These are phyloP conservation scores for Diploptera punctata DNA, from an alignment of 2,888 invertebrate genomes.

Conservation along the genomic window DNA sequence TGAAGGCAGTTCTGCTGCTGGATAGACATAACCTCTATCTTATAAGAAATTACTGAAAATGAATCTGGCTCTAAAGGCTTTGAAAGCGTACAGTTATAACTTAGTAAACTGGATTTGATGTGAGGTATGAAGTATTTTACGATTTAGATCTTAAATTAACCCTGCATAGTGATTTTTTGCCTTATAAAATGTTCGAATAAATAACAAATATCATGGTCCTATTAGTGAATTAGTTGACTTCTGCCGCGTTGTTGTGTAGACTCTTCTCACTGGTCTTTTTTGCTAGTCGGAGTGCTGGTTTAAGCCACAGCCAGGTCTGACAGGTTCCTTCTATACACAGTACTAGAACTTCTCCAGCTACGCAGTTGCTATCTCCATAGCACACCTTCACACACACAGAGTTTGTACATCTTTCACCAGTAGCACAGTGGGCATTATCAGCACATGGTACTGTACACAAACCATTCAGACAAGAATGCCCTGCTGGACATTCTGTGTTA, in stretches of 20 bases:
- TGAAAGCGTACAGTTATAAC: too few relatives aligned
- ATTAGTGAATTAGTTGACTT: too few relatives aligned
- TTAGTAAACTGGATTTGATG: too few relatives aligned
- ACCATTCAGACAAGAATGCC: constrained; percentile 78
- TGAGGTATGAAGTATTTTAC: too few relatives aligned
- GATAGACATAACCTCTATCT: too few relatives aligned
- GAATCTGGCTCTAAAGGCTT: too few relatives aligned
- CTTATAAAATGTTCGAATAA: too few relatives aligned
- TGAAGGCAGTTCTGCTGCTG: too few relatives aligned
- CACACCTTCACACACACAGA: constrained; percentile 85
- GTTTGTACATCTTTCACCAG: constrained; percentile 82
- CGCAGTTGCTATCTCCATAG: constrained; percentile 87
- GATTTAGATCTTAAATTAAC: too few relatives aligned
- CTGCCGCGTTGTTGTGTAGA: constrained; percentile 67
- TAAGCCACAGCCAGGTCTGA: constrained; percentile 79
- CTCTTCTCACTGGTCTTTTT: constrained; percentile 79
- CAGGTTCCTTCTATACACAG: constrained; percentile 85
- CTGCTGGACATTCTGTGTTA: constrained; percentile 74
- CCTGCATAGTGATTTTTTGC: too few relatives aligned
- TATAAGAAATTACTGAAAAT: too few relatives aligned
- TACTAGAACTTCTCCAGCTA: constrained; percentile 89
- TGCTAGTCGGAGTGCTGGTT: constrained; percentile 87
- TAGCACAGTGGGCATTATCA: constrained; percentile 75
- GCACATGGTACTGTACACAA: constrained; percentile 81
- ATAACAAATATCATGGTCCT: too few relatives aligned